A percentile compares a stretch with the other conserved stretches of the same genome.
phyloP scores from a whole-genome alignment of 1,140 invertebrate genomes.

The Hirudo medicinalis region DNA sequence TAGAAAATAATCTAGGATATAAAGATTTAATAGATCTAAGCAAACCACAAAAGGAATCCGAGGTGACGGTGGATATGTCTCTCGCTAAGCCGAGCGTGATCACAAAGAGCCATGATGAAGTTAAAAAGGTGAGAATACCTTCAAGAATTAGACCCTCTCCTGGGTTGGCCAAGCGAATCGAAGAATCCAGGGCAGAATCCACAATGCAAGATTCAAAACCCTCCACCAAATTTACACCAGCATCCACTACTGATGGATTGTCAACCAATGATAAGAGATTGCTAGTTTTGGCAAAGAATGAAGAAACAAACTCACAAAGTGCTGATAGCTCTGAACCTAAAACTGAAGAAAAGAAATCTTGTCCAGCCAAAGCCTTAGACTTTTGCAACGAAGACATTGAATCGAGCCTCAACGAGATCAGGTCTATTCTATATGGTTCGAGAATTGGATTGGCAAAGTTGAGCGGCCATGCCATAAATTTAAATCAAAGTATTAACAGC shows the following conservation, averaged over 20 bases:
- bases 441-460: too few relatives aligned
- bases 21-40: too few relatives aligned
- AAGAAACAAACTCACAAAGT: background rate
- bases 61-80: background rate
- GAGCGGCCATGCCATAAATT: too few relatives aligned
- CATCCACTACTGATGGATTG: too few relatives aligned
- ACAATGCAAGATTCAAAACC: background rate
- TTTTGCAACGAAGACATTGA: constrained; percentile 4
- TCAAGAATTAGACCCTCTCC: constrained; percentile 33
- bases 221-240: background rate
- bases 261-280: background rate
- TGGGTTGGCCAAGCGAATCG: constrained; percentile 35
- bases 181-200: constrained; percentile 26
- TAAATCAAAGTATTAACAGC: background rate
- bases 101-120: constrained; percentile 6
- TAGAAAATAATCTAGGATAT: too few relatives aligned
- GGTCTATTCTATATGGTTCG: background rate
- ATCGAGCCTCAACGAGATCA: constrained; percentile 1
- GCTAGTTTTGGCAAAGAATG: background rate
- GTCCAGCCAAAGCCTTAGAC: constrained; percentile 1
- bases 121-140: background rate
- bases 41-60: too few relatives aligned
- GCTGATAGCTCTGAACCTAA: background rate
- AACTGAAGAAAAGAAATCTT: constrained; percentile 5
- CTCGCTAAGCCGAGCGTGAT: background rate